A percentile compares a stretch with the other conserved stretches of the same genome.
Conservation (phyloP, 1,140 invertebrate genomes). For the Zaprionus camerounensis region DNA sequence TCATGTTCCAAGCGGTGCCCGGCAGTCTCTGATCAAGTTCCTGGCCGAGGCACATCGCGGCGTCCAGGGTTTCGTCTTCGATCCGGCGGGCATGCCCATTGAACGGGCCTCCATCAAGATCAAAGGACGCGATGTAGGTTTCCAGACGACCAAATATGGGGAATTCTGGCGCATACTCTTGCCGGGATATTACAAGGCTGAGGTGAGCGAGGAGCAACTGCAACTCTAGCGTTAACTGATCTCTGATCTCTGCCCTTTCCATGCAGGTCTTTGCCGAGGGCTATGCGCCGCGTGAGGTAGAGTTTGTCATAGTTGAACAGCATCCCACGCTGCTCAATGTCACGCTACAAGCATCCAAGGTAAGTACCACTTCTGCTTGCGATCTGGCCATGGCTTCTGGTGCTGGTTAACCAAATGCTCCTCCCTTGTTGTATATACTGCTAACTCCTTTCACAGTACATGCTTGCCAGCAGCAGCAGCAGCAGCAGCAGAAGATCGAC, state of each 20-base stretch:
- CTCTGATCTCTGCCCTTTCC: background rate
- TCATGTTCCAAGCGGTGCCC: conserved; percentile 63
- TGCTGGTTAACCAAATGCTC: conserved; percentile 26
- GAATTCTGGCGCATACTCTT: conserved; percentile 96
- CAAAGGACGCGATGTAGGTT: conserved; percentile 93
- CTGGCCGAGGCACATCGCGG: conserved; percentile 95
- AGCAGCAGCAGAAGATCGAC: background rate
- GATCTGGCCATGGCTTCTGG: background rate
- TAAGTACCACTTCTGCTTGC: conserved; percentile 84
- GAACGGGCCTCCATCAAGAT: conserved; percentile 93
- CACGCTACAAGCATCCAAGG: conserved; percentile 92
- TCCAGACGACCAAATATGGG: conserved; percentile 95
- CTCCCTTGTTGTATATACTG: background rate
- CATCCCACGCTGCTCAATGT: conserved; percentile 94
- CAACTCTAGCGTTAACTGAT: background rate
- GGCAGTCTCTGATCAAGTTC: conserved; percentile 91
- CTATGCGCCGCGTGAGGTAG: conserved; percentile 91
- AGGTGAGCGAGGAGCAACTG: conserved; percentile 86
- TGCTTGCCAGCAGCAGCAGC: conserved; percentile 27
- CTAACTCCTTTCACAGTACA: conserved; percentile 28
- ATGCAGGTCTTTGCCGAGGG: conserved; percentile 92
- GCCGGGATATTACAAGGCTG: conserved; percentile 92
- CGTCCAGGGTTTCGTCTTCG: conserved; percentile 92
- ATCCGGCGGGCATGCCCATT: conserved; percentile 92
- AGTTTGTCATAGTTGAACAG: conserved; percentile 93